phyloP scores from a whole-genome alignment of 2,797 vertebrate species.

The Poeciliopsis turneri region DNA sequence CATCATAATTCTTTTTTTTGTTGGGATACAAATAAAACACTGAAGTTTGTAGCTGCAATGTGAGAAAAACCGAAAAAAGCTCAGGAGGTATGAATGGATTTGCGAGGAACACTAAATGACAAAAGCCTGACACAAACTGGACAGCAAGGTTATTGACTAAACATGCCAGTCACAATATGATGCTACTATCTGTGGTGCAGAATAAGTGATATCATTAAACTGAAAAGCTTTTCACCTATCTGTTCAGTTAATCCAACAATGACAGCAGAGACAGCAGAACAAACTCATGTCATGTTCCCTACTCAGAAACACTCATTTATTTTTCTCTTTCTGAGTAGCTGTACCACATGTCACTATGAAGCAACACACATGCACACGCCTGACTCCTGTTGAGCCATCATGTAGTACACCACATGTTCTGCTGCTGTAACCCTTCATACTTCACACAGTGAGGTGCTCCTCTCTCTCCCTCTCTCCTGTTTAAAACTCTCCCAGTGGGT shows the following conservation, averaged over 20 bases:
- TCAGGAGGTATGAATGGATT: neutral
- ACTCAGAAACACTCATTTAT: constrained; percentile 1
- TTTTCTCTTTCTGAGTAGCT: constrained; percentile 7
- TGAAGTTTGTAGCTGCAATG: neutral
- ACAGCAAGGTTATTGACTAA: neutral
- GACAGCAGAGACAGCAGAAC: neutral
- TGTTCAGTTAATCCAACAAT: neutral
- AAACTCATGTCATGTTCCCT: neutral
- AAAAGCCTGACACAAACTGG: neutral
- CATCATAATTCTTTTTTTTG: neutral
- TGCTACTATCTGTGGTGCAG: neutral
- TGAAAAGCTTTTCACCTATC: neutral
- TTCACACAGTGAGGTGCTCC: constrained; percentile 3
- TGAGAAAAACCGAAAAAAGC: neutral
- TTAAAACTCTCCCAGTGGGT: constrained; percentile 56
- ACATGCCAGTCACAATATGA: neutral
- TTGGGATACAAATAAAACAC: neutral
- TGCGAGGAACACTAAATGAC: neutral
- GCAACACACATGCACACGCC: constrained; percentile 2
- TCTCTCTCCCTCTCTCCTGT: constrained; percentile 26
- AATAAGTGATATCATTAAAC: neutral
- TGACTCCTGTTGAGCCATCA: constrained; percentile 32
- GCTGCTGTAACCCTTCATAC: constrained; percentile 36
- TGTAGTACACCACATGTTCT: constrained; percentile 21
- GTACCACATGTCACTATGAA: constrained; percentile 24